These are phyloP conservation scores for Galerucella calmariensis DNA, from an alignment of 2,888 invertebrate species.

Conservation along the genomic window DNA sequence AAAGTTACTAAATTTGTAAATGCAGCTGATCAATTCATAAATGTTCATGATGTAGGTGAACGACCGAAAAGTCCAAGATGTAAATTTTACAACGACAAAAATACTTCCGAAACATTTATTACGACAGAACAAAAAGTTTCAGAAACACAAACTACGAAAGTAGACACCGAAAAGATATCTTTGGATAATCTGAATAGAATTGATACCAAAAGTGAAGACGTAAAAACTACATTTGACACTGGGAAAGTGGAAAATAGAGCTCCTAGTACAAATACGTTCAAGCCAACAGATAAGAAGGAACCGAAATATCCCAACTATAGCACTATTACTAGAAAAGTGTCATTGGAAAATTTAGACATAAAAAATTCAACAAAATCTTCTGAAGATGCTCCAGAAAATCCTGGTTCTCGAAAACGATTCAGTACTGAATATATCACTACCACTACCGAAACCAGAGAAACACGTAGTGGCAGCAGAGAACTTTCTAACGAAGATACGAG, in stretches of 20 bases:
- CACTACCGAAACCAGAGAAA: background rate
- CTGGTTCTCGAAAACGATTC: no score
- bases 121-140: constrained; percentile 7
- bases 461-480: background rate
- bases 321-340: constrained; percentile 21
- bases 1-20: constrained; percentile 77
- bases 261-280: background rate
- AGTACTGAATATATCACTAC: background rate
- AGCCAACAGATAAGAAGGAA: background rate
- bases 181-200: constrained; percentile 15
- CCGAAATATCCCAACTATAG: constrained; percentile 6
- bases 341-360: constrained; percentile 26
- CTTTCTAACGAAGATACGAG: background rate
- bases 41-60: constrained; percentile 49
- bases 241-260: background rate
- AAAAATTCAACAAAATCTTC: constrained; percentile 36
- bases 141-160: background rate
- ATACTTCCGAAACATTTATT: constrained; percentile 65
- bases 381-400: background rate
- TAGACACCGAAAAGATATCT: constrained; percentile 17
- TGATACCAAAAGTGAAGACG: background rate
- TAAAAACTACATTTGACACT: no score
- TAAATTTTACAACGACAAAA: constrained; percentile 58
- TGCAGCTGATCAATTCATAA: constrained; percentile 64
- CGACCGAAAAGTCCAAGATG: constrained; percentile 59